phyloP scores from a whole-genome alignment of 2,888 invertebrate genomes.

The Cataglyphis livida region DNA sequence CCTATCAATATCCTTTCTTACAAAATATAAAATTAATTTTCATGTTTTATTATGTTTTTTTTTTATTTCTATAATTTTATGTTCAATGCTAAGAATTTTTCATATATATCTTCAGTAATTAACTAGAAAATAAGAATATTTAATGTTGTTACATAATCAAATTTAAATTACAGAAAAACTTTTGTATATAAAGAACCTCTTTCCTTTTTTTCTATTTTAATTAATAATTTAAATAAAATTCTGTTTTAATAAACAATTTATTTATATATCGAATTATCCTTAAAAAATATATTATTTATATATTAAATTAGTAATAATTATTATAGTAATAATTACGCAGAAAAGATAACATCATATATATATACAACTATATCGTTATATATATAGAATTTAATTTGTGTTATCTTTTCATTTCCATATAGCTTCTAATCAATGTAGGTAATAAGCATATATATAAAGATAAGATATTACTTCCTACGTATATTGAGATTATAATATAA shows the following conservation, averaged over 20 bases:
- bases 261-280: not conserved
- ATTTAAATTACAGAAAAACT: not conserved
- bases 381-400: not conserved
- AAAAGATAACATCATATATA: not conserved
- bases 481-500: not conserved
- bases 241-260: not conserved
- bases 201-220: not conserved
- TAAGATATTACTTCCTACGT: slow-evolving; percentile 60
- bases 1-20: not conserved
- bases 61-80: not conserved
- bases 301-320: not conserved
- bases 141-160: not conserved
- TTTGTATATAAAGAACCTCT: not conserved
- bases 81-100: not conserved
- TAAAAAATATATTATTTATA: not conserved
- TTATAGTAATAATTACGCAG: not conserved
- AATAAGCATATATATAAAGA: slow-evolving; percentile 43
- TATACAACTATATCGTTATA: not conserved
- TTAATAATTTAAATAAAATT: not conserved
- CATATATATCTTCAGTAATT: not conserved
- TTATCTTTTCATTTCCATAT: slow-evolving; percentile 28
- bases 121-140: slow-evolving; percentile 9
- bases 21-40: not conserved
- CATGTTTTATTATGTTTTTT: not conserved
- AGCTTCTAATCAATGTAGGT: slow-evolving; percentile 21